Percentiles rank a stretch among this genome's conserved stretches.
Evolutionary conservation across 2,797 vertebrate genomes (phyloP).

Genomic region (Sarcophilus harrisii): DNA sequence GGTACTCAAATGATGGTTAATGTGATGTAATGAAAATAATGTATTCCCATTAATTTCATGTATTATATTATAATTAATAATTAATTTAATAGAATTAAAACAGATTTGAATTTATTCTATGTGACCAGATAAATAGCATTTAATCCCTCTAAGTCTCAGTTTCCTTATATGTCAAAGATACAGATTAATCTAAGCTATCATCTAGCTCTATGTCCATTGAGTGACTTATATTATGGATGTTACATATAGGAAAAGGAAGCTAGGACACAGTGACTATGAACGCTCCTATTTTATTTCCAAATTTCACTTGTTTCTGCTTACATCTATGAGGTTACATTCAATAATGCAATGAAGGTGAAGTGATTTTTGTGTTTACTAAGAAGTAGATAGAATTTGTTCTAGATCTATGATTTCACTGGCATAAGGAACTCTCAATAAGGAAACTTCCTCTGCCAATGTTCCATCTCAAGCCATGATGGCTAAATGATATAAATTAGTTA

Average conservation of each 20-base stretch:
- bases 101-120: neutral
- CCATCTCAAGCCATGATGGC: neutral
- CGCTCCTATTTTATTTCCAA: neutral
- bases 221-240: slow-evolving; percentile 7
- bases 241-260: neutral
- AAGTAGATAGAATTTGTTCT: neutral
- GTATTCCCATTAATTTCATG: neutral
- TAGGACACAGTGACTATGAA: neutral
- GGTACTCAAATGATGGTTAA: neutral
- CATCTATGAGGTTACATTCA: neutral
- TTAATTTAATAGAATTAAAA: neutral
- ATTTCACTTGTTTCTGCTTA: neutral
- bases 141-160: neutral
- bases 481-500: neutral
- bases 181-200: neutral
- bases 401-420: neutral
- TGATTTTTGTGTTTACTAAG: neutral
- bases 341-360: neutral
- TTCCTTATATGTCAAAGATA: neutral
- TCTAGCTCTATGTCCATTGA: slow-evolving; percentile 11
- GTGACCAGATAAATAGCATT: neutral
- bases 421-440: neutral
- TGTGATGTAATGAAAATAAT: neutral
- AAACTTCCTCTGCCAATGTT: neutral
- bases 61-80: no score